Evolutionary conservation across 2,113 vertebrate genomes (phyloP).

Genomic region (Channa argus): DNA sequence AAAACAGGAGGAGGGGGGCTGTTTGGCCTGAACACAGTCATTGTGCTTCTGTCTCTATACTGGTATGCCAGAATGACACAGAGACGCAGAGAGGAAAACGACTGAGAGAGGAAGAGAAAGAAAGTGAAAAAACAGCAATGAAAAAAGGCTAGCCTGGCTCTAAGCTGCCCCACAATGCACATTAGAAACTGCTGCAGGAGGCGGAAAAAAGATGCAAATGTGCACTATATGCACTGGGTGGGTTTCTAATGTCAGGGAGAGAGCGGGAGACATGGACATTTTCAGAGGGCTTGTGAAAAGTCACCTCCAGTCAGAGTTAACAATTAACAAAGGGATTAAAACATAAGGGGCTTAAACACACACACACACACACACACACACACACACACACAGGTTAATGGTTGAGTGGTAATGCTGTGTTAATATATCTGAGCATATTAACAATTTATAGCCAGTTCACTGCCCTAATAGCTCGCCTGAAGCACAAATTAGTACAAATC

Average conservation of each 20-base stretch:
- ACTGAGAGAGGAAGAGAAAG: constrained; percentile 11
- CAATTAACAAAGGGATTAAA: constrained; percentile 64
- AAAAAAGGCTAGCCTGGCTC: constrained; percentile 39
- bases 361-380: constrained; percentile 13
- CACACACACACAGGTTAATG: constrained; percentile 61
- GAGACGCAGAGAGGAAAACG: constrained; percentile 1
- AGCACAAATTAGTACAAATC: constrained; percentile 74
- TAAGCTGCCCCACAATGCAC: constrained; percentile 48
- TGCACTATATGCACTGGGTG: not conserved
- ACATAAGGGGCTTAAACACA: constrained; percentile 6
- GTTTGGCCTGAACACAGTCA: constrained; percentile 47
- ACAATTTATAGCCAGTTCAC: constrained; percentile 79
- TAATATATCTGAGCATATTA: constrained; percentile 82
- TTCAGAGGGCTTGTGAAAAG: constrained; percentile 53
- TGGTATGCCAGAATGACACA: constrained; percentile 45
- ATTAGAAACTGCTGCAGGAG: constrained; percentile 26
- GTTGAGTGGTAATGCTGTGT: constrained; percentile 68
- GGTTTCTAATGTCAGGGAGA: constrained; percentile 44
- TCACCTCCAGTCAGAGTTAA: constrained; percentile 62
- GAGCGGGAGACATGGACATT: constrained; percentile 43
- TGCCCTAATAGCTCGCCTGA: constrained; percentile 66
- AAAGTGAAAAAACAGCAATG: constrained; percentile 26
- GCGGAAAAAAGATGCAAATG: constrained; percentile 39
- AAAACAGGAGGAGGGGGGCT: constrained; percentile 9
- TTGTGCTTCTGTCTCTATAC: constrained; percentile 47